These are phyloP conservation scores for Xyrauchen texanus DNA, from an alignment of 2,113 vertebrate species.

Conservation along the genomic window DNA sequence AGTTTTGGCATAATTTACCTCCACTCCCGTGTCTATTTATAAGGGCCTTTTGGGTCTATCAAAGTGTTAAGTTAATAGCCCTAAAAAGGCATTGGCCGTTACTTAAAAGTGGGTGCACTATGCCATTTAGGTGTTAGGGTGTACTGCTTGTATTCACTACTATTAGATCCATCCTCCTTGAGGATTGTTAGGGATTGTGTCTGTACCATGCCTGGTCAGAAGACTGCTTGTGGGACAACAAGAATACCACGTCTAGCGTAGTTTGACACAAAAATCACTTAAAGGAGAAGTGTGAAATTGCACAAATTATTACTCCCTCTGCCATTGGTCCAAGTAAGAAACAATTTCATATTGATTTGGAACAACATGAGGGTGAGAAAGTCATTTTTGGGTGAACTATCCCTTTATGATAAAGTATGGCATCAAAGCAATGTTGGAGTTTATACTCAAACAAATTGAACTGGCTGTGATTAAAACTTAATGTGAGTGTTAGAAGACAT, in stretches of 20 bases:
- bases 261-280: too few species aligned
- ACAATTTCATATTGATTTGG: too few species aligned
- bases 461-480: constrained; percentile 28
- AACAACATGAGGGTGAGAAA: too few species aligned
- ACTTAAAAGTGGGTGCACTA: constrained; percentile 67
- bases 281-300: neutral
- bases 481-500: constrained; percentile 16
- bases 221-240: too few species aligned
- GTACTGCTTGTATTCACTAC: constrained; percentile 4
- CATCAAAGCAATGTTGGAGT: neutral
- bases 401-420: too few species aligned
- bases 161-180: neutral
- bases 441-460: neutral
- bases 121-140: constrained; percentile 13
- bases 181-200: neutral
- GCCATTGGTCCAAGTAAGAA: too few species aligned
- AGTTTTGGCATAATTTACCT: constrained; percentile 78
- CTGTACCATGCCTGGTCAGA: too few species aligned
- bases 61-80: constrained; percentile 68
- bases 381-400: too few species aligned
- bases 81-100: constrained; percentile 72
- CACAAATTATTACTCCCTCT: too few species aligned
- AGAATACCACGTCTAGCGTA: too few species aligned
- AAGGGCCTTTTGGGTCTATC: constrained; percentile 61
- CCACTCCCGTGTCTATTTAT: constrained; percentile 73